phyloP scores from a whole-genome alignment of 2,888 invertebrate species.

The Mamestra brassicae region DNA sequence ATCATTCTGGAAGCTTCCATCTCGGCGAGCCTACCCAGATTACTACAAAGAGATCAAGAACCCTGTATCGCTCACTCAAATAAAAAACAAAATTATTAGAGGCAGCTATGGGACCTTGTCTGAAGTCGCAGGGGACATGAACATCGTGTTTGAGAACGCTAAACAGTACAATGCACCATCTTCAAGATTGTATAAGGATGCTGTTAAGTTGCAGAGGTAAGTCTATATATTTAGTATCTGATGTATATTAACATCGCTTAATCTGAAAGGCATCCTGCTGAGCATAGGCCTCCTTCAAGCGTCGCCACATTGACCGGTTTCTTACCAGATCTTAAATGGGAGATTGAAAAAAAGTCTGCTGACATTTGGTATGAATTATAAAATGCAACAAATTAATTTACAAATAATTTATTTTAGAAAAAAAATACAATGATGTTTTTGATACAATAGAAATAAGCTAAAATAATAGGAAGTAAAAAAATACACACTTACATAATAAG shows the following conservation, averaged over 20 bases:
- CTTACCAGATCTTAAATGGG: no score
- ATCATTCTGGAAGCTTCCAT: constrained; percentile 98
- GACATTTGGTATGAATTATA: no score
- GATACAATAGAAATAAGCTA: no score
- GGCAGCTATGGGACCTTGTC: constrained; percentile 96
- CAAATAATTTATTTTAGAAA: no score
- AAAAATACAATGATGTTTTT: no score
- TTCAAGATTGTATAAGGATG: constrained; percentile 95
- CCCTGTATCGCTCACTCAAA: constrained; percentile 98
- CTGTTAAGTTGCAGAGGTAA: constrained; percentile 95
- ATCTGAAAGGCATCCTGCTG: no score
- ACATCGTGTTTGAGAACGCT: constrained; percentile 99
- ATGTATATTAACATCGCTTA: neutral
- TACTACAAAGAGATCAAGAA: constrained; percentile 99
- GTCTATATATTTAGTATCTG: neutral
- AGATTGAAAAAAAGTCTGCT: no score
- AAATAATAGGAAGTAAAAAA: no score
- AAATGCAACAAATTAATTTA: no score
- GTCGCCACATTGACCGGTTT: no score
- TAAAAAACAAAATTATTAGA: constrained; percentile 95
- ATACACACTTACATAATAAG: no score
- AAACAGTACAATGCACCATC: constrained; percentile 96
- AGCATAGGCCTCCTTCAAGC: no score
- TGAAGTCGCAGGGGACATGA: constrained; percentile 98
- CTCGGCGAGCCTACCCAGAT: constrained; percentile 97